A percentile compares a stretch with the other conserved stretches of the same genome.
Conservation (phyloP, 2,113 vertebrate species). For the Ailurus styani region DNA sequence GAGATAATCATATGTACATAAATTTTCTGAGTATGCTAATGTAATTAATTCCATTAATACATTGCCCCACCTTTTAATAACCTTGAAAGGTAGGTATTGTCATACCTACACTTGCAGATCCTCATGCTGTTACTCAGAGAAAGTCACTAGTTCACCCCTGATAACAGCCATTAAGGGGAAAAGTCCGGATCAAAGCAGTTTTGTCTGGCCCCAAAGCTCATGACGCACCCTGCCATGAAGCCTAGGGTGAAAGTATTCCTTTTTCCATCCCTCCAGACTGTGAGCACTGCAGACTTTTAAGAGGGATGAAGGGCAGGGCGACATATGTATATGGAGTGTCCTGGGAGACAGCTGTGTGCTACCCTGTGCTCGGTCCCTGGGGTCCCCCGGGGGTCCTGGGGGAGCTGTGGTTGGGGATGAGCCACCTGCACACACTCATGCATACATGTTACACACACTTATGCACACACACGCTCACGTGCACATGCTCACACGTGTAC, state of each 20-base stretch:
- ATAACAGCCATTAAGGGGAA: rapidly evolving
- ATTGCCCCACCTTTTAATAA: background rate
- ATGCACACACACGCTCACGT: too few relatives aligned
- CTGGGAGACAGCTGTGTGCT: background rate
- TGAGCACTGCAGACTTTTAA: background rate
- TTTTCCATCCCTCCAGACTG: background rate
- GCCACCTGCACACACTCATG: rapidly evolving
- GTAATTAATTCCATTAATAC: constrained; percentile 23
- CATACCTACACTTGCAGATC: background rate
- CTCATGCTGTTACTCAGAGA: background rate
- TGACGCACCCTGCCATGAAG: rapidly evolving
- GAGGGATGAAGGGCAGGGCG: background rate
- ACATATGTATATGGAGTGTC: rapidly evolving
- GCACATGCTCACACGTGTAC: too few relatives aligned
- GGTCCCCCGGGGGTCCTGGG: rapidly evolving
- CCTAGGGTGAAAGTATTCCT: background rate
- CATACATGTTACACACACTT: too few relatives aligned
- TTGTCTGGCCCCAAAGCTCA: background rate
- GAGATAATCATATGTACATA: background rate
- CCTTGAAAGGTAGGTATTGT: background rate
- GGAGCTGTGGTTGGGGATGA: rapidly evolving
- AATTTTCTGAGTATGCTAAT: constrained; percentile 3
- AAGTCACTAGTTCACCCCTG: background rate
- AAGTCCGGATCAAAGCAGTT: background rate
- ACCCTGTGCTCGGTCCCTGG: rapidly evolving